Conservation (phyloP, 2,797 vertebrate species). For the Pachyuromys duprasi region DNA sequence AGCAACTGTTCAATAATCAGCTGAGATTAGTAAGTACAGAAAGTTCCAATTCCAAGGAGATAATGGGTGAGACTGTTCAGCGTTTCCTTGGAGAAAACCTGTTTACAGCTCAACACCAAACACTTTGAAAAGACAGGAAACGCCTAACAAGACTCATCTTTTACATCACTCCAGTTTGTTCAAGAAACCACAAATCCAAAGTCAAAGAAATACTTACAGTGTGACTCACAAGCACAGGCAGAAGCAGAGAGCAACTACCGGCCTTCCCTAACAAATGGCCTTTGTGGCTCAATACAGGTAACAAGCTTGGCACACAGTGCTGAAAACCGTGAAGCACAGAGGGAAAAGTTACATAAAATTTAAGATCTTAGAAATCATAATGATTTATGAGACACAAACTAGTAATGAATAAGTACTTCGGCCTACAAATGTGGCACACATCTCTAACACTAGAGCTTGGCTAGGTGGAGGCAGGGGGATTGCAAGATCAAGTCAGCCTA, state of each 20-base stretch:
- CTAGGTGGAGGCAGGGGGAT: neutral
- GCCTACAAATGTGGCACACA: neutral
- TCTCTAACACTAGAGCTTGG: neutral
- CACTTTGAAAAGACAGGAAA: constrained; percentile 68
- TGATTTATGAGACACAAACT: neutral
- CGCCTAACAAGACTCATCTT: constrained; percentile 83
- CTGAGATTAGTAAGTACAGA: constrained; percentile 50
- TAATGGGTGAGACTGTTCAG: constrained; percentile 41
- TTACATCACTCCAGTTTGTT: constrained; percentile 73
- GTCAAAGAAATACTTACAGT: constrained; percentile 67
- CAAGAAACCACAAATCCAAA: constrained; percentile 76
- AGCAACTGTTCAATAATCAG: constrained; percentile 63
- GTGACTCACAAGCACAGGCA: constrained; percentile 70
- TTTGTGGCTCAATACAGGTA: neutral
- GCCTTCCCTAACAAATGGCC: neutral
- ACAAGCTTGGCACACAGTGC: neutral
- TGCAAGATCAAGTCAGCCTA: neutral
- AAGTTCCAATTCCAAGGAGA: constrained; percentile 67
- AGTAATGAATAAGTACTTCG: neutral
- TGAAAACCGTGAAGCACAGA: constrained; percentile 36
- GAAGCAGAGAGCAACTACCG: constrained; percentile 34
- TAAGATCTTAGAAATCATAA: constrained; percentile 49
- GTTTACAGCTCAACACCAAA: constrained; percentile 67
- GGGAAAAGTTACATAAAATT: constrained; percentile 47
- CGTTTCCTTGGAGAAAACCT: constrained; percentile 83